phyloP scores from a whole-genome alignment of 2,888 invertebrate species.

The Clivina fossor region DNA sequence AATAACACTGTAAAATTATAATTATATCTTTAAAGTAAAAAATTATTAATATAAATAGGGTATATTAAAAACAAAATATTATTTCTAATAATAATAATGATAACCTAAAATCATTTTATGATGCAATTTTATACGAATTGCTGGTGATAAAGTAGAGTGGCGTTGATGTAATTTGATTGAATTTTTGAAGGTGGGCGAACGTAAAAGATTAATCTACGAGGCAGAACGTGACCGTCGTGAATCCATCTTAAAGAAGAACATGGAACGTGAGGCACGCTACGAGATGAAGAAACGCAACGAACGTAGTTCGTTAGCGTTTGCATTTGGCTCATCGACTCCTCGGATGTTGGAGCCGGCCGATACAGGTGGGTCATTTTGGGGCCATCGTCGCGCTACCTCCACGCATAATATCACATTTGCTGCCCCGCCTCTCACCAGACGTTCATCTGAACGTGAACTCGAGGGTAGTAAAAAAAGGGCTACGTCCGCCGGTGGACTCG shows the following conservation, averaged over 20 bases:
- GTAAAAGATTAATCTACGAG: slow-evolving; percentile 86
- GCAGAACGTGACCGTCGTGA: slow-evolving; percentile 85
- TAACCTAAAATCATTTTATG: too few species aligned
- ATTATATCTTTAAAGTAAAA: too few species aligned
- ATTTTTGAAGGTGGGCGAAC: slow-evolving; percentile 78
- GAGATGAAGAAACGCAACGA: slow-evolving; percentile 79
- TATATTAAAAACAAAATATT: too few species aligned
- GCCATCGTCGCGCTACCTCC: slow-evolving; percentile 84
- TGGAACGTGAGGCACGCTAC: slow-evolving; percentile 73
- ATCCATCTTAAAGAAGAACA: slow-evolving; percentile 81
- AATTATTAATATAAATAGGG: too few species aligned
- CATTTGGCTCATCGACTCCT: slow-evolving; percentile 90
- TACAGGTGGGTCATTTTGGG: slow-evolving; percentile 80
- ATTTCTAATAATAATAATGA: too few species aligned
- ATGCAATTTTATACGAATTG: too few species aligned
- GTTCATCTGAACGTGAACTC: slow-evolving; percentile 82
- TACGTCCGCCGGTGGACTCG: slow-evolving; percentile 71
- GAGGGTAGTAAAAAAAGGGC: slow-evolving; percentile 76
- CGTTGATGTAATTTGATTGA: too few species aligned
- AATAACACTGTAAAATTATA: too few species aligned
- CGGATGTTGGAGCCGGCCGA: slow-evolving; percentile 82
- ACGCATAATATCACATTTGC: slow-evolving; percentile 82
- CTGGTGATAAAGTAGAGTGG: too few species aligned
- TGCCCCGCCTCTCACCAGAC: slow-evolving; percentile 74
- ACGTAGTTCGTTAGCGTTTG: slow-evolving; percentile 75